Percentiles rank a stretch among this genome's conserved stretches.
These are phyloP conservation scores for Hirtodrosophila trivittata DNA, from an alignment of 2,888 invertebrate genomes.

Conservation along the genomic window DNA sequence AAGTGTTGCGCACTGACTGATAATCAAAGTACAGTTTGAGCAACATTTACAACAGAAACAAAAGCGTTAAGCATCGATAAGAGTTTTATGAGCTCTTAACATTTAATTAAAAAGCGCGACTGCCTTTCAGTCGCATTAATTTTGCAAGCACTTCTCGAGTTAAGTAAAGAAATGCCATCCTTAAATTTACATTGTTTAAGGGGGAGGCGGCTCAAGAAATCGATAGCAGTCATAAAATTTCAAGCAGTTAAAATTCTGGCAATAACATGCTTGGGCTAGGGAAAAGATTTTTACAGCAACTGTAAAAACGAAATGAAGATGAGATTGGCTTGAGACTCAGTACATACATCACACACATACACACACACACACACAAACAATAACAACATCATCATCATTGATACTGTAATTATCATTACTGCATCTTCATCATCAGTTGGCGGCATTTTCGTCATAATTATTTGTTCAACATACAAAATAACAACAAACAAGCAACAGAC, in stretches of 20 bases:
- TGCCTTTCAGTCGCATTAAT: slow-evolving; percentile 27
- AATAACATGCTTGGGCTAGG: slow-evolving; percentile 25
- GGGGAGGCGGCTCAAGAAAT: slow-evolving; percentile 37
- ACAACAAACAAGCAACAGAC: slow-evolving; percentile 45
- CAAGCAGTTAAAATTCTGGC: slow-evolving; percentile 54
- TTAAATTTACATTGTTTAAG: slow-evolving; percentile 39
- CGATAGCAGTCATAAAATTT: slow-evolving; percentile 66
- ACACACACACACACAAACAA: not conserved
- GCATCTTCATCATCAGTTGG: slow-evolving; percentile 29
- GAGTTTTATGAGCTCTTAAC: slow-evolving; percentile 46
- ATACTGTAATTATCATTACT: slow-evolving; percentile 31
- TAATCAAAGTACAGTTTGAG: slow-evolving; percentile 39
- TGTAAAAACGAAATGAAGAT: slow-evolving; percentile 59
- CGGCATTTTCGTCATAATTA: slow-evolving; percentile 49
- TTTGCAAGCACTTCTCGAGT: slow-evolving; percentile 5
- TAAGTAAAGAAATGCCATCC: slow-evolving; percentile 25
- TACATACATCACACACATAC: slow-evolving; percentile 2
- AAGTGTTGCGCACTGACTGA: slow-evolving; percentile 23
- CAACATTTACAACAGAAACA: slow-evolving; percentile 13
- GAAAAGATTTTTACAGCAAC: slow-evolving; percentile 53
- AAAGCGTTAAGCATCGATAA: slow-evolving; percentile 41
- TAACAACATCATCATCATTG: slow-evolving; percentile 24
- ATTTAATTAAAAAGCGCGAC: slow-evolving; percentile 50
- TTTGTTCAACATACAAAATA: slow-evolving; percentile 34
- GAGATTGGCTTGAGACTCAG: slow-evolving; percentile 39